Base-by-base conservation (phyloP, 2,797 vertebrate genomes). In the Bovichtus variegatus region DNA sequence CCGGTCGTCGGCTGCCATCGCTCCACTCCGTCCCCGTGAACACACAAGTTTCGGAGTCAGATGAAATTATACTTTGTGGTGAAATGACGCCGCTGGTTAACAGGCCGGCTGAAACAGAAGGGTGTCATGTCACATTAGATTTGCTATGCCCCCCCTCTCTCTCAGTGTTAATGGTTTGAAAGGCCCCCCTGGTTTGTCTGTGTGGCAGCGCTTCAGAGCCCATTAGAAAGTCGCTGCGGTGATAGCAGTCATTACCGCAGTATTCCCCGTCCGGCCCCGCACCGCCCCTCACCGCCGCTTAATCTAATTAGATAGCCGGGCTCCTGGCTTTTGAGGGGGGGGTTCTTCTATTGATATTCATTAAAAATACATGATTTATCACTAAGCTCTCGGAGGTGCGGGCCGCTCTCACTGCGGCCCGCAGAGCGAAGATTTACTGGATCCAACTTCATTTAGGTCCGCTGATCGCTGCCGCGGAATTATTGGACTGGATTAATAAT, bases 291-390 rank as follows among this genome's bases (percentile, higher is more conserved):
- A 96, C 96, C 96, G 95, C 96, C 95, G 95, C 96, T 97, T 97
- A 97, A 97, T 97, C 96, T 97, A 96, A 97, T 97, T 97, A 97
- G 95, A 96, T 94, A 94, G 95, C 95, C 55, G 91, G 94, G 94
- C 94, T 96, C 63, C 95, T 95, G 95, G 96, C 95, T 95, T 96
- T 95, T 94, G 21, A 27, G 19, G 6, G 10, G 51, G 31, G 31
- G 6, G 3, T 94, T 95, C 93, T 94, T 92, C 95, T 96, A 96
- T 96, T 96, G 96, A 96, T 96, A 96, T 97, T 97, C 96, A 97
- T 97, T 97, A 96, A 95, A 96, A 97, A 97, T 95, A 95, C 95
- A 96, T 96, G 95, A 96, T 97, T 97, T 95, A 97, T 97, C 95
- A 95, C 95, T 96, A 94, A 96, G 96, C 96, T 96, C 94, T 95